Conservation (phyloP, 2,113 vertebrate species). For the Tichodroma muraria region DNA sequence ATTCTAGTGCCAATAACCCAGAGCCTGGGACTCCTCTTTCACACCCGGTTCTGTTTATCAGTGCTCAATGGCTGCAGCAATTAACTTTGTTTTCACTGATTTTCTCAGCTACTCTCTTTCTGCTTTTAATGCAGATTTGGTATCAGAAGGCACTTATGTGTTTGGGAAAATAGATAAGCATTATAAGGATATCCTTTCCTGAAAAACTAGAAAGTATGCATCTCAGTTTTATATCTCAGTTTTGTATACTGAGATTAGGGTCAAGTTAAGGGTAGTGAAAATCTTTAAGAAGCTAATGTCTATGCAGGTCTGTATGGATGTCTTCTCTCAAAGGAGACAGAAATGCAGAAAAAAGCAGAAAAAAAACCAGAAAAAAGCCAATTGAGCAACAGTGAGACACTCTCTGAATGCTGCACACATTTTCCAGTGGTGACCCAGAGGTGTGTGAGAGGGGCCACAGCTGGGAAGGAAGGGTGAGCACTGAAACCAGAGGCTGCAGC, state of each 20-base stretch:
- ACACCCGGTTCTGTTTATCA: neutral
- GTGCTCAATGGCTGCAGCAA: neutral
- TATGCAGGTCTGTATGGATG: no score
- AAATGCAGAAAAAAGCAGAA: neutral
- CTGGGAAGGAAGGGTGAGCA: neutral
- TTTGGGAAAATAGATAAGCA: neutral
- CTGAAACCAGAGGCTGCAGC: neutral
- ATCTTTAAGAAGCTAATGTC: no score
- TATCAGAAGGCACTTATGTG: neutral
- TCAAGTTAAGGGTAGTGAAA: neutral
- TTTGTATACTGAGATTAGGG: neutral
- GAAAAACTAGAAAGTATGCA: neutral
- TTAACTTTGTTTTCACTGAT: neutral
- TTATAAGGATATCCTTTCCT: neutral
- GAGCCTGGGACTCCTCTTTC: neutral
- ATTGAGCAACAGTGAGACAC: neutral
- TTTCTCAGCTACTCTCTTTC: neutral
- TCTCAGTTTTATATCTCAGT: neutral
- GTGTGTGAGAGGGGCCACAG: fast-evolving
- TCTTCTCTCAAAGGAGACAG: neutral
- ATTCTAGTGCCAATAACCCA: neutral
- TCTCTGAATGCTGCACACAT: fast-evolving
- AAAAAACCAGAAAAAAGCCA: neutral
- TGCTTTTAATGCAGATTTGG: neutral
- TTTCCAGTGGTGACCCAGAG: fast-evolving